Base-by-base conservation (phyloP, 2,113 vertebrate genomes). In the Eonycteris spelaea region DNA sequence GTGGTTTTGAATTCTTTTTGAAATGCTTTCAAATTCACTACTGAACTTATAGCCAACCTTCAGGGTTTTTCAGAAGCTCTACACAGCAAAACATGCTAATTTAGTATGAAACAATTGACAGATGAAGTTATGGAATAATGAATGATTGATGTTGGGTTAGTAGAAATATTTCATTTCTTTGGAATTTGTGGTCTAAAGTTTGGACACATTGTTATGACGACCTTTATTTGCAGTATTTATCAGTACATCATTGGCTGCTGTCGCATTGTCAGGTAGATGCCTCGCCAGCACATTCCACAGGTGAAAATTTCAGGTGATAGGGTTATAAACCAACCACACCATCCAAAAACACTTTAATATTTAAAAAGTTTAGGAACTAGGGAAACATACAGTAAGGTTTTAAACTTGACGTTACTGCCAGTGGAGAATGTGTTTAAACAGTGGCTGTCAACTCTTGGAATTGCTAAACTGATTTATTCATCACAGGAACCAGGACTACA, bases 1-100 rank as follows among this genome's bases (percentile, higher is more conserved):
- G 61, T 92, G n/a, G 33, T 86, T 94, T 90, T 92, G 45, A 94
- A 38, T 86, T 91, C 26, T 92, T 96, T 95, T 38, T 65, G 88
- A 86, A 95, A 90, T 43, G 51, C 77, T 89, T 95, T 94, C 26
- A 89, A 85, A 89, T 82, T 92, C n/a, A 43, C 57, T 87, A 1
- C 26, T 91, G 59, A 89, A 86, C 4, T 70, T 71, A 38, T 0
- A 91, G 57, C 11, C 90, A 51, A 59, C 80, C 86, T 94, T 94
- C 43, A 48, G 59, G 38, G 4, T 8, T 57, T 78, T 93, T 21
- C 24, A 35, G 12, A 89, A 85, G 35, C 43, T 70, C 18, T 91
- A 7, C 77, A 70, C 77, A 70, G 67, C 33, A 88, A 75, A 68
- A 61, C 10, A 38, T 73, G 57, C 38, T 77, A 48, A 78, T 95